These are phyloP conservation scores for Siniperca obscura DNA, from an alignment of 2,797 vertebrate species.

Conservation along the genomic window DNA sequence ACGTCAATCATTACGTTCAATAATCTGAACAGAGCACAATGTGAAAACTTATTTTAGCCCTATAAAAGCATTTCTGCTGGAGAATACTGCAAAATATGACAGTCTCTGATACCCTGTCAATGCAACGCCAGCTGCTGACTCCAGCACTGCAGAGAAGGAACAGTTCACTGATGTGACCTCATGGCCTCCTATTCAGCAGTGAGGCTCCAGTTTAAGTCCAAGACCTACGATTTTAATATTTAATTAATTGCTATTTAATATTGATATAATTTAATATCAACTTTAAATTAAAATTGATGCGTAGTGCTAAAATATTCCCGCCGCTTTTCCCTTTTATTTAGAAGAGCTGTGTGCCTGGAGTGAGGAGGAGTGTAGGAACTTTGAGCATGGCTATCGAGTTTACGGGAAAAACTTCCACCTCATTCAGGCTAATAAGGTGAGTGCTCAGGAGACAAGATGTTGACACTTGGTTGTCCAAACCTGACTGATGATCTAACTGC, in stretches of 20 bases:
- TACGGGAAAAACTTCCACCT: conserved; percentile 98
- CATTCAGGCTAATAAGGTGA: conserved; percentile 97
- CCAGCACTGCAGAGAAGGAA: conserved; percentile 7
- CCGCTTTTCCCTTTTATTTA: conserved; percentile 54
- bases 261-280: not conserved
- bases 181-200: conserved; percentile 3
- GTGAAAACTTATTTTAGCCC: not conserved
- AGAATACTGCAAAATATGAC: not conserved
- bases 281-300: not conserved
- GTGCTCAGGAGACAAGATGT: not conserved
- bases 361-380: conserved; percentile 93
- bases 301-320: not conserved
- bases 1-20: not conserved
- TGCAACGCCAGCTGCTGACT: conserved; percentile 5
- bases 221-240: not conserved
- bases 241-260: no score
- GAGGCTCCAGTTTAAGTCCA: not conserved
- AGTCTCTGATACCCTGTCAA: not conserved
- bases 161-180: conserved; percentile 14
- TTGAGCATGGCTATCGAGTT: conserved; percentile 95
- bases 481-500: not conserved
- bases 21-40: not conserved
- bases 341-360: conserved; percentile 96
- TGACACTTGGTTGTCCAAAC: not conserved
- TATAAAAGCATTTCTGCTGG: not conserved